Conservation (phyloP, 1,140 invertebrate genomes). For the Babylonia areolata region DNA sequence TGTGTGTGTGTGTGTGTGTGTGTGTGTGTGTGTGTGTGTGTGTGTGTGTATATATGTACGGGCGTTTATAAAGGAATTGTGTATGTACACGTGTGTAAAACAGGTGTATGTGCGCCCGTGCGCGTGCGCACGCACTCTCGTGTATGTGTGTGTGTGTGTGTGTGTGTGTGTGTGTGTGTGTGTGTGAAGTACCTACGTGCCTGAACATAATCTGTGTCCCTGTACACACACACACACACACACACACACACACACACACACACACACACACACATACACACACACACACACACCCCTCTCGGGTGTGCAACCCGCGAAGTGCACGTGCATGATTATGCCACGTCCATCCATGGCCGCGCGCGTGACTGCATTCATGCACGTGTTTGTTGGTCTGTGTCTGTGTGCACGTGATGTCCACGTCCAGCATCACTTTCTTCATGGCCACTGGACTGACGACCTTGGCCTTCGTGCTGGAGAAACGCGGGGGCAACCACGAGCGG, state of each 20-base stretch:
- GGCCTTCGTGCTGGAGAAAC: conserved; percentile 90
- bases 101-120: too few relatives aligned
- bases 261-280: too few relatives aligned
- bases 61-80: too few relatives aligned
- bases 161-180: too few relatives aligned
- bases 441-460: conserved; percentile 95
- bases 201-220: too few relatives aligned
- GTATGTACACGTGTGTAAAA: too few relatives aligned
- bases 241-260: too few relatives aligned
- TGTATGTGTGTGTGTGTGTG: neutral
- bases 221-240: too few relatives aligned
- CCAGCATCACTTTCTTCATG: conserved; percentile 96
- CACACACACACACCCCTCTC: too few relatives aligned
- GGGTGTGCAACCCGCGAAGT: neutral
- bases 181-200: too few relatives aligned
- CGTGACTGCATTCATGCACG: neutral
- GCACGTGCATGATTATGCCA: neutral
- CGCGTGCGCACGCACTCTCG: too few relatives aligned
- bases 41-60: neutral
- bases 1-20: neutral
- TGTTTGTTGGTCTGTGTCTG: neutral
- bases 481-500: conserved; percentile 71
- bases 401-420: neutral
- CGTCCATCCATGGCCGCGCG: neutral
- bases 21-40: neutral